Evolutionary conservation across 2,113 vertebrate species (phyloP).

Genomic region (Rynchops niger): DNA sequence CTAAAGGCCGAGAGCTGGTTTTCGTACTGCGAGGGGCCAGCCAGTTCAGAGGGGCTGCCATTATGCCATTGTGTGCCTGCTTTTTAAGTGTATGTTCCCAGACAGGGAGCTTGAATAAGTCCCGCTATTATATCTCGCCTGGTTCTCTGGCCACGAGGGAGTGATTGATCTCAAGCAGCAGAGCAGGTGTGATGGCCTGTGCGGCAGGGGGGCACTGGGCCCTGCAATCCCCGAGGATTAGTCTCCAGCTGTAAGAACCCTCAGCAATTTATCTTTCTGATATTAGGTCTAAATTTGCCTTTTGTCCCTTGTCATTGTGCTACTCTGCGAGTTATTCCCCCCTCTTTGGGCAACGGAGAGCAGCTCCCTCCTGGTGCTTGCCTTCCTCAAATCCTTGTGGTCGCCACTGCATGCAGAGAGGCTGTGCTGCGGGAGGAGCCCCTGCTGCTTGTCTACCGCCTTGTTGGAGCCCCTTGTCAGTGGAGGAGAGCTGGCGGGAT

Average conservation of each 20-base stretch:
- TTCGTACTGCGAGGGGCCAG: neutral
- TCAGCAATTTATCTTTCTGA: neutral
- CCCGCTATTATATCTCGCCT: fast-evolving
- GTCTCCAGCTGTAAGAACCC: neutral
- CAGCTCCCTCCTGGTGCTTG: neutral
- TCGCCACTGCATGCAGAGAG: neutral
- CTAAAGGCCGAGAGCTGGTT: neutral
- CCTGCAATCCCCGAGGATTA: neutral
- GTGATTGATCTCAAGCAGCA: neutral
- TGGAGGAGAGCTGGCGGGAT: neutral
- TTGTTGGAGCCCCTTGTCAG: neutral
- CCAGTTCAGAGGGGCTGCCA: neutral
- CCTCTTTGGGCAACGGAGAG: neutral
- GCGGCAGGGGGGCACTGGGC: neutral
- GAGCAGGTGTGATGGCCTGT: neutral
- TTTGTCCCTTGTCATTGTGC: neutral
- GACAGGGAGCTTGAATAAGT: neutral
- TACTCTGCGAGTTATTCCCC: neutral
- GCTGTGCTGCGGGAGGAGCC: neutral
- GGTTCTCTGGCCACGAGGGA: neutral
- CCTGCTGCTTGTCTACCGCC: neutral
- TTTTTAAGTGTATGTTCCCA: neutral
- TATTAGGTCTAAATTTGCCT: neutral
- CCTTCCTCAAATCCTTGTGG: neutral
- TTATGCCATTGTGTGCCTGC: neutral